phyloP scores from a whole-genome alignment of 2,797 vertebrate species.

The Phoxinus dragarum region DNA sequence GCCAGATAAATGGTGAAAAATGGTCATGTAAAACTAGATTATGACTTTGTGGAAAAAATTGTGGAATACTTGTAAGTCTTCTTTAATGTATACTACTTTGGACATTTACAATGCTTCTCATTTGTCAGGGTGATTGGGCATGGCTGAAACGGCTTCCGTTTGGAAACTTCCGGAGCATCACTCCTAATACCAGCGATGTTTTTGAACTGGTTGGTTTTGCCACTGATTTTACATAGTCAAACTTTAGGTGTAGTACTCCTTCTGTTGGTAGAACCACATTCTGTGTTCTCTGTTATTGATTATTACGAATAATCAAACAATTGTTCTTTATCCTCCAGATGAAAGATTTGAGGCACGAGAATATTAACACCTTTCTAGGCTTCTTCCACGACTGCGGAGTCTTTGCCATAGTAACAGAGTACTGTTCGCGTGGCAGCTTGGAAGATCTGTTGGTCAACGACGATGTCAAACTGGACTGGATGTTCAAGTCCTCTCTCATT shows the following conservation, averaged over 20 bases:
- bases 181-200: slow-evolving; percentile 76
- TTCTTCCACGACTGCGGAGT: slow-evolving; percentile 89
- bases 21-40: not conserved
- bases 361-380: slow-evolving; percentile 88
- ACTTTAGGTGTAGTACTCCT: not conserved
- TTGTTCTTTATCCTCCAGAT: slow-evolving; percentile 76
- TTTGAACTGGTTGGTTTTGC: slow-evolving; percentile 78
- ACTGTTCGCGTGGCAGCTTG: slow-evolving; percentile 89
- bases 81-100: not conserved
- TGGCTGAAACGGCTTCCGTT: slow-evolving; percentile 83
- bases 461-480: slow-evolving; percentile 91
- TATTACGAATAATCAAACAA: not conserved
- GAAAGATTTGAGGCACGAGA: slow-evolving; percentile 90
- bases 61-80: not conserved
- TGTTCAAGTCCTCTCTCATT: slow-evolving; percentile 93
- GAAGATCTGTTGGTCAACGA: slow-evolving; percentile 88
- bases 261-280: not conserved
- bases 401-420: slow-evolving; percentile 89
- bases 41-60: not conserved
- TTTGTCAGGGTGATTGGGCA: slow-evolving; percentile 81
- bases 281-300: not conserved
- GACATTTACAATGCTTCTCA: not conserved
- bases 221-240: not conserved
- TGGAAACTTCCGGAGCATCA: slow-evolving; percentile 75
- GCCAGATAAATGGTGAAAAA: not conserved